Conservation (phyloP, 2,797 vertebrate species). For the Sebastiscus albofasciatus region DNA sequence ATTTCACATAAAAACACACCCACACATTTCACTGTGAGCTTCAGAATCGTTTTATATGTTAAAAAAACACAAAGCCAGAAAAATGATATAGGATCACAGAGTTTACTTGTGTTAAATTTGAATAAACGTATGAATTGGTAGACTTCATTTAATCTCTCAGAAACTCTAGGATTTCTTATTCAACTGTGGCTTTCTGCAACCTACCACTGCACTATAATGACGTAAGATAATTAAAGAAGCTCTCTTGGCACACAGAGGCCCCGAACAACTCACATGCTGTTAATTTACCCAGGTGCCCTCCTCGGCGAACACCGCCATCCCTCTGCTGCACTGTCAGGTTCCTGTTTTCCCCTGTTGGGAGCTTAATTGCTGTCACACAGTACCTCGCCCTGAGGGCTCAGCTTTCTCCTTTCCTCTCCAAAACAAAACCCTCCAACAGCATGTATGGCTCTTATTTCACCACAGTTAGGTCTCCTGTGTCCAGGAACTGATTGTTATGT, state of each 20-base stretch:
- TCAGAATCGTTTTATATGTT: background rate
- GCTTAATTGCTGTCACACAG: conserved; percentile 52
- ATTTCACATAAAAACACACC: background rate
- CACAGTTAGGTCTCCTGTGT: conserved; percentile 38
- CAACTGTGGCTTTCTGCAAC: background rate
- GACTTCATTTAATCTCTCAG: background rate
- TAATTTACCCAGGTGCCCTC: background rate
- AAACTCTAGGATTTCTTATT: background rate
- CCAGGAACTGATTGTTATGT: conserved; percentile 18
- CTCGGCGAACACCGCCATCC: conserved; percentile 6
- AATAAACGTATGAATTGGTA: background rate
- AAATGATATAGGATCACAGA: no score
- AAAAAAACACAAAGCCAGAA: background rate
- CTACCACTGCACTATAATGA: background rate
- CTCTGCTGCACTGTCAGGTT: conserved; percentile 11
- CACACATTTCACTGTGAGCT: background rate
- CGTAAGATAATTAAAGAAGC: conserved; percentile 6
- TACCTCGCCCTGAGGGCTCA: conserved; percentile 30
- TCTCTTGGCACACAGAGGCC: background rate
- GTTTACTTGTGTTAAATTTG: background rate
- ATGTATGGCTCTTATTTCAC: conserved; percentile 47
- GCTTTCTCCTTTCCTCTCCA: conserved; percentile 59
- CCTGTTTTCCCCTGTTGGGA: conserved; percentile 20
- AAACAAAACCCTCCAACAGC: conserved; percentile 66
- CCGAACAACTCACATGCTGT: background rate